phyloP scores from a whole-genome alignment of 1,140 invertebrate genomes.

The Cotesia typhae region DNA sequence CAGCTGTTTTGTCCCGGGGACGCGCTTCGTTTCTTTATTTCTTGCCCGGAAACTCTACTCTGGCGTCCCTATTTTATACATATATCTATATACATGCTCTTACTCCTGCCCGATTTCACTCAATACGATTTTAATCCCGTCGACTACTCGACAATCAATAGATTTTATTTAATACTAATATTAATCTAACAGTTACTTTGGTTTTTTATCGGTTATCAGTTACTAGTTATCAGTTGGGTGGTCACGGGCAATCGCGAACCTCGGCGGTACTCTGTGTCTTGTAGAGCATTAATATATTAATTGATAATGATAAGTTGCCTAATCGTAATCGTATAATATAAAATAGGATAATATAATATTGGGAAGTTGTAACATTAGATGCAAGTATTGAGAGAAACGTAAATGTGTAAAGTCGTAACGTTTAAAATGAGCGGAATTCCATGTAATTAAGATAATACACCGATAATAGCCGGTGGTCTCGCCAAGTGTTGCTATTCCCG shows the following conservation, averaged over 20 bases:
- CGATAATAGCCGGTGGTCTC: slow-evolving; percentile 31
- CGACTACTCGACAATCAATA: not conserved
- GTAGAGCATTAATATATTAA: not conserved
- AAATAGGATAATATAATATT: not conserved
- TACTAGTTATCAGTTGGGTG: too few species aligned
- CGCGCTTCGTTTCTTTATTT: slow-evolving; percentile 56
- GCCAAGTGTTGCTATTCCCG: slow-evolving; percentile 32
- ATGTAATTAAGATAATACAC: slow-evolving; percentile 33
- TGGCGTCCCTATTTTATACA: too few species aligned
- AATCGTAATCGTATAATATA: not conserved
- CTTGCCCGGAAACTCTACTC: slow-evolving; percentile 39
- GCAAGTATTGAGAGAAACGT: not conserved
- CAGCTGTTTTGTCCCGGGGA: slow-evolving; percentile 60
- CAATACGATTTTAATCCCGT: not conserved
- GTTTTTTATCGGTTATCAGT: too few species aligned
- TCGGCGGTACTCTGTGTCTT: too few species aligned
- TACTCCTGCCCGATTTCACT: slow-evolving; percentile 47
- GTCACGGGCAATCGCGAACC: too few species aligned
- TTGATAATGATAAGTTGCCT: not conserved
- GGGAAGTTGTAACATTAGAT: too few species aligned
- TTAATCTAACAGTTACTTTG: not conserved
- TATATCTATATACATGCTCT: not conserved
- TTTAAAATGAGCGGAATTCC: slow-evolving; percentile 28
- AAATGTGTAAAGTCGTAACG: slow-evolving; percentile 23
- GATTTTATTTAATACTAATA: slow-evolving; percentile 5